Conservation (phyloP, 1,140 invertebrate species). For the Parapsyche elsis region DNA sequence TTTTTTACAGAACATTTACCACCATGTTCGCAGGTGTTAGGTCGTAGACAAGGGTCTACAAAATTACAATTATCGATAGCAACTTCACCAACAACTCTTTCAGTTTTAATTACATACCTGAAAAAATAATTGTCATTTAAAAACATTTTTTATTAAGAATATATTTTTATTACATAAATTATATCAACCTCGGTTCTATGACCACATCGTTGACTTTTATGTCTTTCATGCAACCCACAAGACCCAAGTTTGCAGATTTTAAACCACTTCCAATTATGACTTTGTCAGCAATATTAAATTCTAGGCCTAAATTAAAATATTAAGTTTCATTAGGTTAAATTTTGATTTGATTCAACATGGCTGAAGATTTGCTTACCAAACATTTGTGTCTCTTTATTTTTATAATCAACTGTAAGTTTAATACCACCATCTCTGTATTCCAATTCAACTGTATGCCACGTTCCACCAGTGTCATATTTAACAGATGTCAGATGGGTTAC, state of each 20-base stretch:
- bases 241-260: conserved; percentile 74
- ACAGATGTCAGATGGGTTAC: conserved; percentile 80
- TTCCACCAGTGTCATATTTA: conserved; percentile 79
- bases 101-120: conserved; percentile 83
- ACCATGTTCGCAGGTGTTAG: conserved; percentile 91
- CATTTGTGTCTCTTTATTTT: conserved; percentile 75
- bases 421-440: conserved; percentile 81
- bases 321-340: conserved; percentile 14
- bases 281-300: conserved; percentile 71
- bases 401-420: conserved; percentile 78
- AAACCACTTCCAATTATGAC: conserved; percentile 81
- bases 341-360: neutral
- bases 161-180: neutral
- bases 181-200: conserved; percentile 71
- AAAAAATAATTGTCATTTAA: conserved; percentile 53
- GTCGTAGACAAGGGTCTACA: conserved; percentile 87
- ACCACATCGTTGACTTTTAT: conserved; percentile 82
- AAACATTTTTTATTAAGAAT: neutral
- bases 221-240: conserved; percentile 91
- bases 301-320: conserved; percentile 61
- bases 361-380: conserved; percentile 64
- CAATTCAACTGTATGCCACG: conserved; percentile 82
- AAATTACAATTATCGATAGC: conserved; percentile 92
- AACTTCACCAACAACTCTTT: conserved; percentile 85
- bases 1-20: conserved; percentile 90